These are phyloP conservation scores for Cosmia pyralina DNA, from an alignment of 2,888 invertebrate genomes.

Conservation along the genomic window DNA sequence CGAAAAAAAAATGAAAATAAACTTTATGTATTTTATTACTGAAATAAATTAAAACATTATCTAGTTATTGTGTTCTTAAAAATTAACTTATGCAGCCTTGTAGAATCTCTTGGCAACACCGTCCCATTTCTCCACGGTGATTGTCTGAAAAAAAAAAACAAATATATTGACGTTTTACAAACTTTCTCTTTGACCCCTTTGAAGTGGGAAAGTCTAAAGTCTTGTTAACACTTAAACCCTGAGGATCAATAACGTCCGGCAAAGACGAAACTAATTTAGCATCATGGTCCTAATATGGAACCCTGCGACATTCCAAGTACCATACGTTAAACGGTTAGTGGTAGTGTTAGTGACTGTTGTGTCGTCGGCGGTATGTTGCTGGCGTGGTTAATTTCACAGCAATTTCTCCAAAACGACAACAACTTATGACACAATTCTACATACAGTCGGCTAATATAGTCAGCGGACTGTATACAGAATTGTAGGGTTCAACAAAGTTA, in stretches of 20 bases:
- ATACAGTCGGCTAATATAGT: no score
- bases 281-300: background rate
- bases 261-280: background rate
- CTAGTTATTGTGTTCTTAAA: constrained; percentile 12
- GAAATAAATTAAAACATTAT: constrained; percentile 29
- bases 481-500: no score
- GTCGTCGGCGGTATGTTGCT: no score
- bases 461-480: no score
- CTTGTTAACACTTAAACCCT: no score
- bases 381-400: no score
- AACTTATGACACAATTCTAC: no score
- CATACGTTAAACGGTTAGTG: background rate
- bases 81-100: constrained; percentile 59
- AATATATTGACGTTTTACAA: background rate
- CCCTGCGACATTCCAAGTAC: constrained; percentile 4
- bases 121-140: constrained; percentile 65
- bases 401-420: no score
- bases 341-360: no score
- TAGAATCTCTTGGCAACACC: constrained; percentile 70
- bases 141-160: constrained; percentile 64
- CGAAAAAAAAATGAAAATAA: background rate
- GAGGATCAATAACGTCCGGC: background rate
- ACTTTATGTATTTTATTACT: constrained; percentile 6
- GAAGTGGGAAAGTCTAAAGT: background rate
- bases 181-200: background rate